Base-by-base conservation (phyloP, 53 echinoderm and acorn worm species). In the Apostichopus leukothele region DNA sequence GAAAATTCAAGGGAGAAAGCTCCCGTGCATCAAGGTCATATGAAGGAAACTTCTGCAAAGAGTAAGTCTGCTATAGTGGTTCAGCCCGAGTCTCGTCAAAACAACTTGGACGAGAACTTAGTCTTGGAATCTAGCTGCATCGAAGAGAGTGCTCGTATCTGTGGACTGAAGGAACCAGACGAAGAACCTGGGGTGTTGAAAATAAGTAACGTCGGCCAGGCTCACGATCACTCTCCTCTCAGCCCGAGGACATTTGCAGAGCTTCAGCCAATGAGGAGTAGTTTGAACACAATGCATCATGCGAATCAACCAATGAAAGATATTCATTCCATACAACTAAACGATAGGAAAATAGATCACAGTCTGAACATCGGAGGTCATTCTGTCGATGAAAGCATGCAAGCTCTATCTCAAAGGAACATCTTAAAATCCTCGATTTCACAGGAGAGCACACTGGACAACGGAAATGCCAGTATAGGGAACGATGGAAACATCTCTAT, bases 61-160 rank as follows among this genome's bases (percentile, higher is more conserved):
- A 8, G 8, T 9, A 57, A 57, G 7, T 57, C 57, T 9, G 1
- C 8, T 57, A 57, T 5, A 1, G 8, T 9, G 7, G 8, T 9
- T 57, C 57, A 1, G 57, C 10, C 57, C 8, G 57, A 57, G 57
- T 57, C 8, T 57, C 0, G 1, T 9, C 68, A 68, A 68, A 68
- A 7, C 14, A 67, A 5, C 14, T 5, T 14, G 16, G 19, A 68
- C 19, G 68, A 68, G 3, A n/a, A 14, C 16, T 68, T 68, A 5
- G 12, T 68, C 5, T n/a, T 68, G 16, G 68, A 68, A 19, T 1
- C 55, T 20, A 79, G 79, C 53, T 79, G 79, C 14, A 54, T 79
- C 7, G 79, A 79, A 18, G 79, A 79, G n/a, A 79, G 79, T 55
- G 79, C 79, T 53, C 79, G 79, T 19, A 79, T 79, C 18, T 79